Conservation (phyloP, 2,113 vertebrate species). For the Gymnogyps californianus region DNA sequence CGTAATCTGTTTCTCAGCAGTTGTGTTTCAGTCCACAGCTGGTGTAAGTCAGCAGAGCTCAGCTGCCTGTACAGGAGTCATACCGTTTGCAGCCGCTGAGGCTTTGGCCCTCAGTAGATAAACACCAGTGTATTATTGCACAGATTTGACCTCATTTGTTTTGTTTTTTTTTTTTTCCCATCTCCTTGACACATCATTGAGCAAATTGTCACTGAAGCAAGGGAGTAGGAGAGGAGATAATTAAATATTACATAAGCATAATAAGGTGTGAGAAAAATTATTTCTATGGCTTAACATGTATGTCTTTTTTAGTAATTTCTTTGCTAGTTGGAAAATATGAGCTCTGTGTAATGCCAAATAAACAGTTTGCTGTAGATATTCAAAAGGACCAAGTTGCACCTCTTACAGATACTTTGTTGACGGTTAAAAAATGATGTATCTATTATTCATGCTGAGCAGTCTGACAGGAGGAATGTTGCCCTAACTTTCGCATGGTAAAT, state of each 20-base stretch:
- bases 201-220: constrained; percentile 14
- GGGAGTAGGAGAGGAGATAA: not conserved
- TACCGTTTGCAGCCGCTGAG: not conserved
- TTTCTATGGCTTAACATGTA: not conserved
- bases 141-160: not conserved
- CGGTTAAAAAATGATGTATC: constrained; percentile 67
- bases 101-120: constrained; percentile 24
- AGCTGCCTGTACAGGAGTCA: not conserved
- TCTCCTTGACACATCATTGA: constrained; percentile 35
- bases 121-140: not conserved
- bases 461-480: constrained; percentile 40
- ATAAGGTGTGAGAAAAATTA: not conserved
- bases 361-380: constrained; percentile 41
- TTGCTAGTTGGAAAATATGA: not conserved
- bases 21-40: not conserved
- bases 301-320: not conserved
- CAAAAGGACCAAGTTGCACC: constrained; percentile 14
- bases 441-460: constrained; percentile 65
- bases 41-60: not conserved
- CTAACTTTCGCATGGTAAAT: constrained; percentile 6
- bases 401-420: constrained; percentile 62
- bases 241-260: constrained; percentile 49
- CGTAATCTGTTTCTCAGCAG: not conserved
- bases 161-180: not conserved
- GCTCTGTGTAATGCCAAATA: constrained; percentile 12